Evolutionary conservation across 1,140 invertebrate species (phyloP).

Genomic region (Sitophilus oryzae): DNA sequence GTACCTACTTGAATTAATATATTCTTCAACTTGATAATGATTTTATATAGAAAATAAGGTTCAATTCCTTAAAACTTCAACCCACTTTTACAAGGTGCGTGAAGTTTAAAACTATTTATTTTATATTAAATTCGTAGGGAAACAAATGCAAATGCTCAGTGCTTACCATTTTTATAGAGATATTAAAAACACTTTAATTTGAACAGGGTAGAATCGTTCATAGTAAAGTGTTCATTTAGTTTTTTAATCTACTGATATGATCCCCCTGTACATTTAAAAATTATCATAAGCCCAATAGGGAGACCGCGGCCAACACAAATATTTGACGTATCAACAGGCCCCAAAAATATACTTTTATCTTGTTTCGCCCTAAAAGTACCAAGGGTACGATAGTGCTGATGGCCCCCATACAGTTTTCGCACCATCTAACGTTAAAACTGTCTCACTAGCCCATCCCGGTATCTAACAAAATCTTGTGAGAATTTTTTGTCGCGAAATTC

Average conservation of each 20-base stretch:
- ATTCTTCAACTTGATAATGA: no score
- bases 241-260: background rate
- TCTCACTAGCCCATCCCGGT: background rate
- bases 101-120: no score
- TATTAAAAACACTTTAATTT: no score
- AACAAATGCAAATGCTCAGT: no score
- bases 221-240: background rate
- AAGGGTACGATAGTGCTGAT: background rate
- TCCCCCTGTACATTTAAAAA: background rate
- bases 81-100: no score
- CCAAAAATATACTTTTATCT: background rate
- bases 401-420: background rate
- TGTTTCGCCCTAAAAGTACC: conserved; percentile 2
- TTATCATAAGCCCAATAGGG: background rate
- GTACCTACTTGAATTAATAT: no score
- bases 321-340: background rate
- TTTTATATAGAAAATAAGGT: no score
- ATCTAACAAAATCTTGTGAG: background rate
- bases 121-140: no score
- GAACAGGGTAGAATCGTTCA: no score
- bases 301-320: background rate
- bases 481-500: background rate
- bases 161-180: no score
- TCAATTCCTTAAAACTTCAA: no score
- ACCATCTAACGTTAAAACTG: background rate